These are phyloP conservation scores for Yoshiicerus persimilis DNA, from an alignment of 1,140 invertebrate genomes.

Conservation along the genomic window DNA sequence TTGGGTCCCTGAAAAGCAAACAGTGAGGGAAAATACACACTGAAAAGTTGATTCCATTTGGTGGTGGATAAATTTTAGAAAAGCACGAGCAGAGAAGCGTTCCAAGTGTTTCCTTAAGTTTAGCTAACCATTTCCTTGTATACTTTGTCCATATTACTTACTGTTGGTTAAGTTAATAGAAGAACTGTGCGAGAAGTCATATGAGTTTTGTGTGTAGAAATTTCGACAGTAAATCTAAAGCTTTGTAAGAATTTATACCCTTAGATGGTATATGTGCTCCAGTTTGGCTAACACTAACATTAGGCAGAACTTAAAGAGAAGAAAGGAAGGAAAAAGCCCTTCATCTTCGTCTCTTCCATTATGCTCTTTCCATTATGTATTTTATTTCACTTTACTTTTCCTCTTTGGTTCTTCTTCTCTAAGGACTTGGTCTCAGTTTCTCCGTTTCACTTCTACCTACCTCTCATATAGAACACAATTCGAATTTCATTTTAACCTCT, in stretches of 20 bases:
- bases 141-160: constrained; percentile 2
- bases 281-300: neutral
- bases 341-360: constrained; percentile 22
- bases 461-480: constrained; percentile 6
- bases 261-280: neutral
- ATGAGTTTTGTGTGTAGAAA: neutral
- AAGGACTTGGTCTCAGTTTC: neutral
- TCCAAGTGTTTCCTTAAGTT: neutral
- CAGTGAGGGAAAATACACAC: neutral
- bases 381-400: constrained; percentile 21
- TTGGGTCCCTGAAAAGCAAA: no score
- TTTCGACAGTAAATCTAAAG: no score
- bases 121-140: constrained; percentile 9
- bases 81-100: neutral
- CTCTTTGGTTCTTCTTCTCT: neutral
- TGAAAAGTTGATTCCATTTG: neutral
- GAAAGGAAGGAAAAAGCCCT: constrained; percentile 11
- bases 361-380: constrained; percentile 20
- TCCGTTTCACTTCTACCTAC: neutral
- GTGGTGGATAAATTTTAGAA: neutral
- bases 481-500: constrained; percentile 11
- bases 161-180: constrained; percentile 1
- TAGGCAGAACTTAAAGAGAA: neutral
- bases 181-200: neutral
- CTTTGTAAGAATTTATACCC: no score